phyloP scores from a whole-genome alignment of 2,888 invertebrate species.

The Drosophila crucigera region DNA sequence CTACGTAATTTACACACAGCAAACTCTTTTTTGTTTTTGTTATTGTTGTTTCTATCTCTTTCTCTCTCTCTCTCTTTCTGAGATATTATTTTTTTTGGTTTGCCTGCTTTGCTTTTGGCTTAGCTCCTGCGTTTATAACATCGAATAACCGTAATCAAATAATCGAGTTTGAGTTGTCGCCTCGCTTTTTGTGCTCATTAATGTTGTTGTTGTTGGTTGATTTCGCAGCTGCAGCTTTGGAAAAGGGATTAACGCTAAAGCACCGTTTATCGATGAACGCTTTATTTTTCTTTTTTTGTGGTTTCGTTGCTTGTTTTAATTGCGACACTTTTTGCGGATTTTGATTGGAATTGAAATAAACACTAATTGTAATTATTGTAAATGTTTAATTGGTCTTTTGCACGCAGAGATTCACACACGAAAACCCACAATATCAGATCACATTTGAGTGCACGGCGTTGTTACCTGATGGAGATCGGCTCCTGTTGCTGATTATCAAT shows the following conservation, averaged over 20 bases:
- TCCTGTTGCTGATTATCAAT: slow-evolving; percentile 51
- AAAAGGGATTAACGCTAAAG: slow-evolving; percentile 42
- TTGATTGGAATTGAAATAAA: slow-evolving; percentile 24
- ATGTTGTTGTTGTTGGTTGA: slow-evolving; percentile 9
- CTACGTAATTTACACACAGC: slow-evolving; percentile 43
- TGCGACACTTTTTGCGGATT: slow-evolving; percentile 29
- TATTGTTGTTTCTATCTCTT: slow-evolving; percentile 4
- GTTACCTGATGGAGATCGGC: slow-evolving; percentile 48
- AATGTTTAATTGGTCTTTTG: slow-evolving; percentile 30
- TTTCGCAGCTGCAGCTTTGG: slow-evolving; percentile 5
- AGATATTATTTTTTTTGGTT: not conserved
- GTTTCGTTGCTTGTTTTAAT: slow-evolving; percentile 42
- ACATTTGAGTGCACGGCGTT: slow-evolving; percentile 29
- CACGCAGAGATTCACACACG: slow-evolving; percentile 24
- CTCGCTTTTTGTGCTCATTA: slow-evolving; percentile 26
- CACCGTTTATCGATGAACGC: slow-evolving; percentile 54
- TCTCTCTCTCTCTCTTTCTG: not conserved
- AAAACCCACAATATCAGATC: slow-evolving; percentile 33
- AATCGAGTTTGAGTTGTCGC: slow-evolving; percentile 26
- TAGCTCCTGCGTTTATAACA: slow-evolving; percentile 43
- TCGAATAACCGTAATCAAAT: slow-evolving; percentile 35
- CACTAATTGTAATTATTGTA: slow-evolving; percentile 38
- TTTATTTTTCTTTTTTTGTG: slow-evolving; percentile 25
- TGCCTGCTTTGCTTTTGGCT: slow-evolving; percentile 8
- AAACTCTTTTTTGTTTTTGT: slow-evolving; percentile 35